These are phyloP conservation scores for Pseudomugil tenellus DNA, from an alignment of 2,797 vertebrate genomes.

Conservation along the genomic window DNA sequence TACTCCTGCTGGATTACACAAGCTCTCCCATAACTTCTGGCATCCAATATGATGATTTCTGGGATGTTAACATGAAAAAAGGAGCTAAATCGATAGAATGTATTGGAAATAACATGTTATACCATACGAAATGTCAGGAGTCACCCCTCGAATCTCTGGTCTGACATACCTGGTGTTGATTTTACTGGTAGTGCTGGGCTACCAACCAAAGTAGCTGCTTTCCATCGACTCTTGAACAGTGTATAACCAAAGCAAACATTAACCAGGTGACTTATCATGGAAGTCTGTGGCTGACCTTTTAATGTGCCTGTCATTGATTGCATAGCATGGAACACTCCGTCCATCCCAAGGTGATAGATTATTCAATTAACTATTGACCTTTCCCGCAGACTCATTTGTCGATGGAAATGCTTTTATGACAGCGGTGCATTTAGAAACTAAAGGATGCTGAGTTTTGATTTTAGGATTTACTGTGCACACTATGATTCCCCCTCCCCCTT, in stretches of 20 bases:
- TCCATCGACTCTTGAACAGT: slow-evolving; percentile 50
- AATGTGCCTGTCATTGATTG: slow-evolving; percentile 96
- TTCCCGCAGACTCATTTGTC: slow-evolving; percentile 95
- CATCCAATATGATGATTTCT: slow-evolving; percentile 2
- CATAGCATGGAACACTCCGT: slow-evolving; percentile 87
- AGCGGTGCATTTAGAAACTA: slow-evolving; percentile 85
- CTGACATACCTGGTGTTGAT: slow-evolving; percentile 14
- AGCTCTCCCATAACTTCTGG: slow-evolving; percentile 2
- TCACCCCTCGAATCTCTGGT: neutral
- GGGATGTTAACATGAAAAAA: neutral
- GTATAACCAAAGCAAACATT: slow-evolving; percentile 84
- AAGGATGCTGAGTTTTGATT: slow-evolving; percentile 87
- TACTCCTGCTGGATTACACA: neutral
- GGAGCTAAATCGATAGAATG: neutral
- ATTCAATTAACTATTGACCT: slow-evolving; percentile 99
- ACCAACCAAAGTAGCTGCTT: slow-evolving; percentile 19
- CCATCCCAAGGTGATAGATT: slow-evolving; percentile 99
- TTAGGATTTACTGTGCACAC: slow-evolving; percentile 81
- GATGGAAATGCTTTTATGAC: slow-evolving; percentile 91
- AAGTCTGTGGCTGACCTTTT: slow-evolving; percentile 97
- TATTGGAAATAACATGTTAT: neutral
- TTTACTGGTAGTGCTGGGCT: neutral
- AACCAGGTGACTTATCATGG: slow-evolving; percentile 91
- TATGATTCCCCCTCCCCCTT: slow-evolving; percentile 28
- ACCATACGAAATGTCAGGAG: neutral